These are phyloP conservation scores for Morinoia aosen DNA, from an alignment of 2,888 invertebrate species.

Conservation along the genomic window DNA sequence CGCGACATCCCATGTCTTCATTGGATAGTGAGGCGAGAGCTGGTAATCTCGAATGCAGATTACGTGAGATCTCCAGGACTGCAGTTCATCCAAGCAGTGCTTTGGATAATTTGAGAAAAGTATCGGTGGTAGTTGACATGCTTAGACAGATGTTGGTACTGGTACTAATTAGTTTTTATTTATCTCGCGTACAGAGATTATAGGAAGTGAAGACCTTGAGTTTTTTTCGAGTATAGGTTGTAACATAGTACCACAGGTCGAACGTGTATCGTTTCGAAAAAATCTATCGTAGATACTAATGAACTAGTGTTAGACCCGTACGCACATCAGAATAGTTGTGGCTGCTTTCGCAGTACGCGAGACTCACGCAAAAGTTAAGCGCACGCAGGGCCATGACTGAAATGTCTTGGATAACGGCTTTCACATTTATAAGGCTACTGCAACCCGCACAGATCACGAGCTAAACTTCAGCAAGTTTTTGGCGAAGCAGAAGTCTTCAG, in stretches of 20 bases:
- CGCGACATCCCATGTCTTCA: background rate
- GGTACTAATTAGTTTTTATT: too few relatives aligned
- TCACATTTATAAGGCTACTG: background rate
- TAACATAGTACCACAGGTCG: too few relatives aligned
- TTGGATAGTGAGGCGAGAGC: background rate
- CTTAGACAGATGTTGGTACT: too few relatives aligned
- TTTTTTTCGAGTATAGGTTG: too few relatives aligned
- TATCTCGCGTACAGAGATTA: too few relatives aligned
- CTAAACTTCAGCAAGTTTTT: background rate
- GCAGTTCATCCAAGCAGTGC: too few relatives aligned
- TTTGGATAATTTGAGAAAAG: too few relatives aligned
- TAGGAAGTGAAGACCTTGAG: too few relatives aligned
- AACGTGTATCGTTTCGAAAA: too few relatives aligned
- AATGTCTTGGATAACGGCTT: background rate
- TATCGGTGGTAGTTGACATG: too few relatives aligned
- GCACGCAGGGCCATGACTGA: background rate
- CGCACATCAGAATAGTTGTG: background rate
- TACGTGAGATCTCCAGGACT: background rate
- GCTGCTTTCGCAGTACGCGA: background rate
- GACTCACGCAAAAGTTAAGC: background rate
- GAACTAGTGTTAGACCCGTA: background rate
- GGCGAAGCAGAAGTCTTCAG: background rate
- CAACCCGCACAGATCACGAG: background rate
- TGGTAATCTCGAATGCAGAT: background rate
- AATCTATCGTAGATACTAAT: background rate